phyloP scores from a whole-genome alignment of 2,113 vertebrate species.

The Myotis yumanensis region DNA sequence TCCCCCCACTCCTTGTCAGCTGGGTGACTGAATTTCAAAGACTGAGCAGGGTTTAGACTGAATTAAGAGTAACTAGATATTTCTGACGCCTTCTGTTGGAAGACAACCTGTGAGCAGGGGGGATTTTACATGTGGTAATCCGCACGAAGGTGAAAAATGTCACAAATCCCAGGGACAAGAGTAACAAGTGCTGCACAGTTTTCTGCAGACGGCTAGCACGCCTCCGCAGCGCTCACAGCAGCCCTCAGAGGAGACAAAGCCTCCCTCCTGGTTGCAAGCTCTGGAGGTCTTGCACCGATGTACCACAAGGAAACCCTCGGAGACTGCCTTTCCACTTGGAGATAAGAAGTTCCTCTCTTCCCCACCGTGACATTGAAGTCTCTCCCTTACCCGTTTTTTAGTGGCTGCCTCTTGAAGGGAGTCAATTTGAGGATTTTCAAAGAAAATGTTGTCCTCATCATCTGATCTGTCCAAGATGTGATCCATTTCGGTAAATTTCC shows the following conservation, averaged over 20 bases:
- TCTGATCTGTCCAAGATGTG: not conserved
- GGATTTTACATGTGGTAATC: not conserved
- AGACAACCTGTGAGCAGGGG: not conserved
- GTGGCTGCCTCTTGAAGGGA: not conserved
- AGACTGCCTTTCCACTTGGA: not conserved
- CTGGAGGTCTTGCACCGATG: rapidly evolving
- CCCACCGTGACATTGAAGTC: not conserved
- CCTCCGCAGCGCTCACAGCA: not conserved
- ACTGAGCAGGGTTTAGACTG: not conserved
- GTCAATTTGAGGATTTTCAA: not conserved
- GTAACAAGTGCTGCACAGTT: not conserved
- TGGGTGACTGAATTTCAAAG: not conserved
- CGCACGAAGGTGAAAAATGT: not conserved
- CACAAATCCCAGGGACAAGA: not conserved
- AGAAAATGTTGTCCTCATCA: not conserved
- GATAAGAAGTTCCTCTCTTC: not conserved
- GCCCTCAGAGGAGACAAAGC: not conserved
- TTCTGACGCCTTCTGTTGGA: not conserved
- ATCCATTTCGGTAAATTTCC: constrained; percentile 11
- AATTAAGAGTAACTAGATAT: not conserved
- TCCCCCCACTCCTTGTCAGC: not conserved
- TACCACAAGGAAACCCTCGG: not conserved
- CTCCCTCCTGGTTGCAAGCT: not conserved
- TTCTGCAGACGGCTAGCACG: not conserved
- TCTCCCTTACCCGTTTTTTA: constrained; percentile 25